Evolutionary conservation across 2,888 invertebrate genomes (phyloP), one percentile per base, ranked within the genome.

Genomic region (Imbricaverruca yamaguchii): DNA sequence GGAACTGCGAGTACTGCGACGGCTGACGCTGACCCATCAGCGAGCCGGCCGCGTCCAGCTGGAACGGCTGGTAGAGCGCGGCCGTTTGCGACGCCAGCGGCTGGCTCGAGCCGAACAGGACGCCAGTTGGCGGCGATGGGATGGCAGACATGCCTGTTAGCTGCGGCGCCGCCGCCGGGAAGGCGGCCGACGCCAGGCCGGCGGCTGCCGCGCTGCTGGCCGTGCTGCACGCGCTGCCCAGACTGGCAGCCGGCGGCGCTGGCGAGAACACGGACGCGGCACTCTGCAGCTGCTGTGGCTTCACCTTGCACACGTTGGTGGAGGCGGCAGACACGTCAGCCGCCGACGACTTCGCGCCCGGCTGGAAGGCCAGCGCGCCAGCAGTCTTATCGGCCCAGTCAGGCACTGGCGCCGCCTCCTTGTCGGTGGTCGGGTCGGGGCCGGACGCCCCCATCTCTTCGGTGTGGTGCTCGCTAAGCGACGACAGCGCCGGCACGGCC

Each of bases 21-120:
- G 79, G 79, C 79, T 56, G 79, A 25, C 83, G 82, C 83, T 87
- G 87, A 13, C 85, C 84, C 25, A 86, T 84, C 80, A 86, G 84
- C 85, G 86, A 85, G 87, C 88, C 74, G 15, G 74, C 85, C 39
- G 86, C 85, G 84, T 91, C 91, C 82, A 92, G 87, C 85, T 92
- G 92, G 90, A 95, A 95, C 84, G 95, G 91, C 85, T 93, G 94
- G 87, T 95, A 96, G 69, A 94, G 89, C 81, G 93, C 91, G 79
- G 79, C n/a, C 84, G 92, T 92, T 86, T 92, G 93, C 4, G 80
- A 79, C 59, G 23, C 83, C 83, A 67, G 80, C 82, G 79, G 81
- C 80, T 59, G 79, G 57, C 79, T 59, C 59, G 94, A 93, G 87
- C 94, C 94, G 86, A 93, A 94, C 82, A 93, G 89, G 81, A 94